Evolutionary conservation across 2,888 invertebrate genomes (phyloP).

Genomic region (Oasisia sp.): DNA sequence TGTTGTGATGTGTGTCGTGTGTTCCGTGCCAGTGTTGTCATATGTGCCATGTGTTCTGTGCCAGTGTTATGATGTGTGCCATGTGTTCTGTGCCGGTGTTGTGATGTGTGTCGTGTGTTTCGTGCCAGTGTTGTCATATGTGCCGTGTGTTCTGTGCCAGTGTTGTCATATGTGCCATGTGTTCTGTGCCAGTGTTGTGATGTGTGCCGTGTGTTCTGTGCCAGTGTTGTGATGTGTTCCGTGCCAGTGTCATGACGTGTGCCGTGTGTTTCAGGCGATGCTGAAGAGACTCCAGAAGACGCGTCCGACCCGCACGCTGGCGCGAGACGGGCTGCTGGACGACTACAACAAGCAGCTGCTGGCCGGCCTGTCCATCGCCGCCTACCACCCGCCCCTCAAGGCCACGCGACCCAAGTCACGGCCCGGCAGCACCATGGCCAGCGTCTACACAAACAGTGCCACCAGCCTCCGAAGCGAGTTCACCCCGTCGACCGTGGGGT

Average conservation of each 20-base stretch:
- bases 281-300: conserved; percentile 1
- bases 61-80: too few relatives aligned
- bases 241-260: not conserved
- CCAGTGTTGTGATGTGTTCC: not conserved
- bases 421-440: not conserved
- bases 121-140: not conserved
- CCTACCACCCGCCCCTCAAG: not conserved
- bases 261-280: not conserved
- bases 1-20: not conserved
- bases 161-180: too few relatives aligned
- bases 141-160: too few relatives aligned
- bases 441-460: not conserved
- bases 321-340: not conserved
- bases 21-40: not conserved
- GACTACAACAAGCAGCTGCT: not conserved
- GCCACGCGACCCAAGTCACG: not conserved
- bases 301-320: not conserved
- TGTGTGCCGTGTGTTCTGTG: not conserved
- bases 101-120: not conserved
- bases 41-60: not conserved
- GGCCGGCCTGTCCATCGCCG: not conserved
- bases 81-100: too few relatives aligned
- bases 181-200: not conserved
- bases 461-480: not conserved
- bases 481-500: not conserved